Conservation (phyloP, 1,140 invertebrate genomes). For the Capitella teleta region DNA sequence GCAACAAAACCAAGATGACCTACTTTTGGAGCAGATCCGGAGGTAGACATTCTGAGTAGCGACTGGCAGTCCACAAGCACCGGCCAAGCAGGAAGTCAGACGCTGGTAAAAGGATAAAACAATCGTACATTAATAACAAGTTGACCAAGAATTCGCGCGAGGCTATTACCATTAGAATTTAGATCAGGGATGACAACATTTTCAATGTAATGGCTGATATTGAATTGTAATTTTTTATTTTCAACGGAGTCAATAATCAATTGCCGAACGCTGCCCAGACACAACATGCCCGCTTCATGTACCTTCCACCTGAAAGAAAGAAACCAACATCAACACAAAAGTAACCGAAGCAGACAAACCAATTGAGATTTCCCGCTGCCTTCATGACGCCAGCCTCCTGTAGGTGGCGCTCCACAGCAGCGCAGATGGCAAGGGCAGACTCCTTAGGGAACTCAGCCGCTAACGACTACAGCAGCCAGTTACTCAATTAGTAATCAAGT, state of each 20-base stretch:
- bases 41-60: slow-evolving; percentile 52
- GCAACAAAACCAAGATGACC: background rate
- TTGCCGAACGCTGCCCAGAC: slow-evolving; percentile 50
- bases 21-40: slow-evolving; percentile 46
- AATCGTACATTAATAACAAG: background rate
- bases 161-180: slow-evolving; percentile 39
- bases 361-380: slow-evolving; percentile 47
- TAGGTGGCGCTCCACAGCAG: slow-evolving; percentile 55
- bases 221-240: slow-evolving; percentile 49
- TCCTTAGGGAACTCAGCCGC: slow-evolving; percentile 53
- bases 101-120: slow-evolving; percentile 22
- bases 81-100: slow-evolving; percentile 60
- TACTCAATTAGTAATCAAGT: too few relatives aligned
- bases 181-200: slow-evolving; percentile 44
- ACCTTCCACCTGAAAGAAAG: slow-evolving; percentile 54
- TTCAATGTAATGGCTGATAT: slow-evolving; percentile 55
- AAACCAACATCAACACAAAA: slow-evolving; percentile 3
- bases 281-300: slow-evolving; percentile 61
- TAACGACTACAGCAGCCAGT: slow-evolving; percentile 45
- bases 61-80: slow-evolving; percentile 59
- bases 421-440: slow-evolving; percentile 50
- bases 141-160: background rate
- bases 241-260: slow-evolving; percentile 49
- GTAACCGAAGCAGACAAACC: slow-evolving; percentile 26
- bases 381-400: slow-evolving; percentile 47